Evolutionary conservation across 1,140 invertebrate genomes (phyloP).

Genomic region (Delia radicum): DNA sequence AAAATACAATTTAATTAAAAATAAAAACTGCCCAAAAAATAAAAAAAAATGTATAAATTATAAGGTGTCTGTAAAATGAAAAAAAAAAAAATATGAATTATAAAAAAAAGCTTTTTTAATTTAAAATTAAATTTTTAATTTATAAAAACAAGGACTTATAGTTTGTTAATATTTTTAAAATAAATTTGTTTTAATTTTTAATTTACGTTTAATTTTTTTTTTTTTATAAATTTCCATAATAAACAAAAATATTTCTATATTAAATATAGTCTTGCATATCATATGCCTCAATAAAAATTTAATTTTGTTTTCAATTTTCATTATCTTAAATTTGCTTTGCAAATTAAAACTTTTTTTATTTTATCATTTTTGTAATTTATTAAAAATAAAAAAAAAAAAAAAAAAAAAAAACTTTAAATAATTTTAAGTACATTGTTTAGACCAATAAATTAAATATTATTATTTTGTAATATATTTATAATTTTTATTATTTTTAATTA

Average conservation of each 20-base stretch:
- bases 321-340: not conserved
- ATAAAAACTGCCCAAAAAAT: not conserved
- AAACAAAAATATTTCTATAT: not conserved
- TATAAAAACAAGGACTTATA: not conserved
- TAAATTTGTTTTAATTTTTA: not conserved
- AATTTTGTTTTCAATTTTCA: not conserved
- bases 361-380: not conserved
- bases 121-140: not conserved
- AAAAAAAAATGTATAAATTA: not conserved
- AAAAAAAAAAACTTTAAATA: not conserved
- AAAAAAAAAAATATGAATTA: not conserved
- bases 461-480: not conserved
- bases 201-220: not conserved
- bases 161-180: not conserved
- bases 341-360: not conserved
- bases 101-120: not conserved
- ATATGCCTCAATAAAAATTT: not conserved
- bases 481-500: not conserved
- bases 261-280: constrained; percentile 1
- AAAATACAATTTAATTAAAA: not conserved
- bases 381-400: not conserved
- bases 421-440: not conserved
- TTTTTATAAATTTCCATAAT: not conserved
- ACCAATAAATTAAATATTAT: not conserved
- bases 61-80: not conserved